Conservation (phyloP, 2,113 vertebrate species). For the Anarhynchus alexandrinus region DNA sequence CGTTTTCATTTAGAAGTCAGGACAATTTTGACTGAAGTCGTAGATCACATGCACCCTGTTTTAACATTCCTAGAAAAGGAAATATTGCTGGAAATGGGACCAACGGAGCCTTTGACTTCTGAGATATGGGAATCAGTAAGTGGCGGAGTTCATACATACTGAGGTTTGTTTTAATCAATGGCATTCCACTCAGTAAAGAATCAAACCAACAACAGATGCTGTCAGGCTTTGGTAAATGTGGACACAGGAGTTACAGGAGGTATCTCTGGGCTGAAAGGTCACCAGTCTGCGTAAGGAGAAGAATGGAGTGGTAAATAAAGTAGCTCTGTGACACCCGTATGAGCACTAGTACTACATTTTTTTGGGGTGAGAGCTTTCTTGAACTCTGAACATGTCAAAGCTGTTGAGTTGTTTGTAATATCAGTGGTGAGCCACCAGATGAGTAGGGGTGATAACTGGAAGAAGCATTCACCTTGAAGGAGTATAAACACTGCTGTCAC, state of each 20-base stretch:
- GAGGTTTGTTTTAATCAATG: not conserved
- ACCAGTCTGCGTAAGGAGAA: rapidly evolving
- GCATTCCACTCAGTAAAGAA: not conserved
- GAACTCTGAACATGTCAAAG: not conserved
- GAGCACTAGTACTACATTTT: not conserved
- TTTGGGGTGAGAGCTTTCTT: not conserved
- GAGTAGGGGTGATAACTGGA: not conserved
- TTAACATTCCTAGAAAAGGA: not conserved
- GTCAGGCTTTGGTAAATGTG: not conserved
- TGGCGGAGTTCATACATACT: not conserved
- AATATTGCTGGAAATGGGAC: not conserved
- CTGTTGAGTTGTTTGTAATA: not conserved
- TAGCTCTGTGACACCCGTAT: not conserved
- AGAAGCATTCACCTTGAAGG: not conserved
- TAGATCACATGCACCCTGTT: not conserved
- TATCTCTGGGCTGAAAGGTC: not conserved
- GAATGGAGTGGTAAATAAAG: not conserved
- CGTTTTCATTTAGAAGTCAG: not conserved
- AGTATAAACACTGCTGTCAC: not conserved
- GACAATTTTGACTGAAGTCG: not conserved
- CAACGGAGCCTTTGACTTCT: not conserved
- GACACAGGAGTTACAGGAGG: not conserved
- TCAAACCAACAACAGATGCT: not conserved
- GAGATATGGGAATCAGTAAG: not conserved
- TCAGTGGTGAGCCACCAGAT: not conserved